Evolutionary conservation across 2,113 vertebrate genomes (phyloP).

Genomic region (Erythrolamprus reginae): DNA sequence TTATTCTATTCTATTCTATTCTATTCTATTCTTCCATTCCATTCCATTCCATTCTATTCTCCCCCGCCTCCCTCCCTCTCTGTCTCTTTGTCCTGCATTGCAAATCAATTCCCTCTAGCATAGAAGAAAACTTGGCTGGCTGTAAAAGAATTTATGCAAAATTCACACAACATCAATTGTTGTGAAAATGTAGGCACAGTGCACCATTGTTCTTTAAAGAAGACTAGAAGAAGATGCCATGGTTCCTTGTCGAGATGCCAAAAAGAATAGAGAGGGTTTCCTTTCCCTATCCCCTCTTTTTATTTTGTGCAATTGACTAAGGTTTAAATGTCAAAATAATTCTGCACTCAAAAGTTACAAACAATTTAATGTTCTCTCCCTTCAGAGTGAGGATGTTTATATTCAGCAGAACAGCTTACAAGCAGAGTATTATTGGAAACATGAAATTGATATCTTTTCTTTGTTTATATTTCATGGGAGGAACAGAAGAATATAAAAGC

Average conservation of each 20-base stretch:
- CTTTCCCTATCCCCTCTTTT: slow-evolving; percentile 1
- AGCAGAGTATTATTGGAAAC: background rate
- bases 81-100: background rate
- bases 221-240: slow-evolving; percentile 50
- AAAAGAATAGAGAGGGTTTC: background rate
- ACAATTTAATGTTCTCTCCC: background rate
- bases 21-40: too few species aligned
- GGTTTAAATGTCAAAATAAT: slow-evolving; percentile 60
- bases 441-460: background rate
- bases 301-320: slow-evolving; percentile 42
- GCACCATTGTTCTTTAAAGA: slow-evolving; percentile 37
- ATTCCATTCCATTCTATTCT: too few species aligned
- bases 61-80: too few species aligned
- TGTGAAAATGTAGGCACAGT: slow-evolving; percentile 30
- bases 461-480: background rate
- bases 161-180: background rate
- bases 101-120: slow-evolving; percentile 41
- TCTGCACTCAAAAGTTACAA: background rate
- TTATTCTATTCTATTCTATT: too few species aligned
- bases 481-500: background rate
- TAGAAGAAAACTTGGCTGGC: slow-evolving; percentile 17
- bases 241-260: slow-evolving; percentile 47
- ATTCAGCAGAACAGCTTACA: background rate
- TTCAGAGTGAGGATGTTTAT: background rate
- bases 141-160: slow-evolving; percentile 36